These are phyloP conservation scores for Acanthoscelides obtectus DNA, from an alignment of 2,888 invertebrate genomes.

Conservation along the genomic window DNA sequence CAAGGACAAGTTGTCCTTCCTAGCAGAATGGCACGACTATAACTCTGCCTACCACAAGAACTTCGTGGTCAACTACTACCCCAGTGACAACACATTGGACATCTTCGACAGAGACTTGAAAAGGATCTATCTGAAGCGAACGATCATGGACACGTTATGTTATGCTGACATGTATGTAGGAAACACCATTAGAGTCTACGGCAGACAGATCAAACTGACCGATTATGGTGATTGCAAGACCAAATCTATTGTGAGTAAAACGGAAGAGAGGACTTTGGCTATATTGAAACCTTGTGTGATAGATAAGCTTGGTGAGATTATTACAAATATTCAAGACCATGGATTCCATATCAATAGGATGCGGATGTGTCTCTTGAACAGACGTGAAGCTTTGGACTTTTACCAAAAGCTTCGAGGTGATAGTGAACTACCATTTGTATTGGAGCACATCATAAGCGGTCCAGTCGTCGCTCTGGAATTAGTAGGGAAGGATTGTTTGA, in stretches of 20 bases:
- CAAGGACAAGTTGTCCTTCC: slow-evolving; percentile 57
- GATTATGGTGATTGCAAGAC: slow-evolving; percentile 71
- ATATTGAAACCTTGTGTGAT: slow-evolving; percentile 73
- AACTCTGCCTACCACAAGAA: slow-evolving; percentile 68
- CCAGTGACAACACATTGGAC: slow-evolving; percentile 74
- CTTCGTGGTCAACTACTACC: slow-evolving; percentile 73
- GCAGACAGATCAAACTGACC: slow-evolving; percentile 62
- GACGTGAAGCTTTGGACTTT: slow-evolving; percentile 59
- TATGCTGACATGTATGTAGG: slow-evolving; percentile 67
- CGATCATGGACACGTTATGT: slow-evolving; percentile 61
- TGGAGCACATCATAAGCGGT: slow-evolving; percentile 64
- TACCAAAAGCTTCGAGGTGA: slow-evolving; percentile 56
- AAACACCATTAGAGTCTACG: slow-evolving; percentile 63
- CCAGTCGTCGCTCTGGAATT: slow-evolving; percentile 70
- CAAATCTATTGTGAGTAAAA: slow-evolving; percentile 56
- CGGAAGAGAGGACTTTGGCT: slow-evolving; percentile 68
- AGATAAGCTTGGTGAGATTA: slow-evolving; percentile 66
- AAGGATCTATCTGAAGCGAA: slow-evolving; percentile 54
- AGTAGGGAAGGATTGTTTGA: slow-evolving; percentile 65
- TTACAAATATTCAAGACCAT: slow-evolving; percentile 59
- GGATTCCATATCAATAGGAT: slow-evolving; percentile 53
- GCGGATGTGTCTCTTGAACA: slow-evolving; percentile 64
- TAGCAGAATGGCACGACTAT: slow-evolving; percentile 85
- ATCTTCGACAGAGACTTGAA: slow-evolving; percentile 49
- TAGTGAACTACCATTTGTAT: slow-evolving; percentile 58